Percentiles rank a stretch among this genome's conserved stretches.
Evolutionary conservation across 2,113 vertebrate genomes (phyloP).

Genomic region (Cochlearius cochlearius): DNA sequence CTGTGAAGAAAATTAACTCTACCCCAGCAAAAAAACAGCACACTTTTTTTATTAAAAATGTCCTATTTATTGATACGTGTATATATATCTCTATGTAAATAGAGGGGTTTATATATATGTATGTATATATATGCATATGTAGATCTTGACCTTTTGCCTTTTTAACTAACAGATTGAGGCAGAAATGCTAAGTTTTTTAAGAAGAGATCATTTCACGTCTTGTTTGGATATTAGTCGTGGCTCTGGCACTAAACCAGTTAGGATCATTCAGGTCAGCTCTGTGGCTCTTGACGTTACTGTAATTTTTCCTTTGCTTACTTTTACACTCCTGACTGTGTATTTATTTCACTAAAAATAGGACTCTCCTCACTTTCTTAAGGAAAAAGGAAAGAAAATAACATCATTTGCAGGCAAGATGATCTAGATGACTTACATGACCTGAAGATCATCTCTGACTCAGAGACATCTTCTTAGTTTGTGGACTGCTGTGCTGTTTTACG

Average conservation of each 20-base stretch:
- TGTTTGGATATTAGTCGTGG: neutral
- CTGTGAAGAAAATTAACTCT: too few relatives aligned
- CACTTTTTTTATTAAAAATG: neutral
- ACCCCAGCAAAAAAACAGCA: too few relatives aligned
- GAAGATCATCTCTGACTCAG: neutral
- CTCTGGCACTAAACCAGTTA: neutral
- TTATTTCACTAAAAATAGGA: constrained; percentile 3
- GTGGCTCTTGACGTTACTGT: neutral
- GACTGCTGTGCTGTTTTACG: neutral
- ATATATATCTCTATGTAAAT: neutral
- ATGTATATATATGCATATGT: neutral
- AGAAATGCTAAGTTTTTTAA: neutral
- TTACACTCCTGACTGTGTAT: neutral
- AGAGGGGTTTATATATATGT: neutral
- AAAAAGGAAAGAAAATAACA: neutral
- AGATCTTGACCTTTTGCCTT: neutral
- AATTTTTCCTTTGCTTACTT: constrained; percentile 22
- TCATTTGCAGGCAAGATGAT: neutral
- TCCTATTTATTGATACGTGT: neutral
- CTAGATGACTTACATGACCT: neutral
- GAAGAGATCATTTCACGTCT: neutral
- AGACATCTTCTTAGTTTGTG: neutral
- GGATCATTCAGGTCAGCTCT: neutral
- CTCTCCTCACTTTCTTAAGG: neutral
- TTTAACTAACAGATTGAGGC: neutral